phyloP scores from a whole-genome alignment of 2,888 invertebrate species.

The Silvanus unidentatus region DNA sequence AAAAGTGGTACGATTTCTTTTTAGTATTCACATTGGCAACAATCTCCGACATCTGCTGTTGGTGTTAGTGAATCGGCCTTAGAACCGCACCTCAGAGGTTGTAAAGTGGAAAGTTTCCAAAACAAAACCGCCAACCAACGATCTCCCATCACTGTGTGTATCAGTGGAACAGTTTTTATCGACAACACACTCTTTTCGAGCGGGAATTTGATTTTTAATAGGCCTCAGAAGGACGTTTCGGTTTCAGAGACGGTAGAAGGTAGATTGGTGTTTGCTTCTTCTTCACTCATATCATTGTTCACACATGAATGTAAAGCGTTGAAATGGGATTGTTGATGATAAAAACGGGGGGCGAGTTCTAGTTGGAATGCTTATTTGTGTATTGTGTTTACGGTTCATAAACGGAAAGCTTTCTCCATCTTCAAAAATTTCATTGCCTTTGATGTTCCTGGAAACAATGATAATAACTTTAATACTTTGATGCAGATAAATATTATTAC shows the following conservation, averaged over 20 bases:
- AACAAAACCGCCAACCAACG: conserved; percentile 18
- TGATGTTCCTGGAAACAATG: not conserved
- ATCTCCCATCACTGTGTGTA: conserved; percentile 18
- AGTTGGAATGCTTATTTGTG: not conserved
- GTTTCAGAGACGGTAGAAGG: too few relatives aligned
- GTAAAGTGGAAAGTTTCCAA: conserved; percentile 23
- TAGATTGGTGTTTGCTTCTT: too few relatives aligned
- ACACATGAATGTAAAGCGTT: too few relatives aligned
- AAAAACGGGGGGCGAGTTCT: too few relatives aligned
- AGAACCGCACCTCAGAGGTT: conserved; percentile 18
- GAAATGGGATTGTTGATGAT: too few relatives aligned
- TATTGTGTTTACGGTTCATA: not conserved
- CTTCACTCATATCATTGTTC: too few relatives aligned
- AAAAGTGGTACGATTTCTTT: conserved; percentile 27
- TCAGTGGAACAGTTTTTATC: too few relatives aligned
- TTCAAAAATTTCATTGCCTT: not conserved
- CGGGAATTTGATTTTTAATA: too few relatives aligned
- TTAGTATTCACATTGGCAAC: conserved; percentile 31
- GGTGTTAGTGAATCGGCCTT: conserved; percentile 15
- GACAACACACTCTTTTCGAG: too few relatives aligned
- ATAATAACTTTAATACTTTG: conserved; percentile 1
- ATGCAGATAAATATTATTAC: not conserved
- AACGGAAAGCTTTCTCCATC: not conserved
- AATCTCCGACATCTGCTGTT: conserved; percentile 23
- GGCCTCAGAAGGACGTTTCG: too few relatives aligned